These are phyloP conservation scores for Nomia melanderi DNA, from an alignment of 1,140 invertebrate species.

Conservation along the genomic window DNA sequence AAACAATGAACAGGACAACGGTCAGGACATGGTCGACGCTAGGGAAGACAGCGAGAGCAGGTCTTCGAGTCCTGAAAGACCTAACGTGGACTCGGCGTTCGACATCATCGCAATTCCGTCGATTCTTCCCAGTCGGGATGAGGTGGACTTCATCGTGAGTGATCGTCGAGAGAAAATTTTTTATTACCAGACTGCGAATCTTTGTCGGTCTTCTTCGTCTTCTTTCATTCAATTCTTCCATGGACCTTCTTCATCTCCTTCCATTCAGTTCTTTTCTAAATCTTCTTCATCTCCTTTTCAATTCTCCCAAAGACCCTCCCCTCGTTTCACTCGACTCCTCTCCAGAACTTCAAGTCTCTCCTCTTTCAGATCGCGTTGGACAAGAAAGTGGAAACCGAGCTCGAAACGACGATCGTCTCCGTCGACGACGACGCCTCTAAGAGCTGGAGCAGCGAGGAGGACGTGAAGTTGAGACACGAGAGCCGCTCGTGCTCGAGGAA, in stretches of 20 bases:
- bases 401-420: neutral
- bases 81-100: constrained; percentile 62
- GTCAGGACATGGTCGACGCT: constrained; percentile 3
- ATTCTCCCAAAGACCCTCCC: too few relatives aligned
- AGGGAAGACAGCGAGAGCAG: constrained; percentile 54
- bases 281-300: too few relatives aligned
- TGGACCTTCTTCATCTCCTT: too few relatives aligned
- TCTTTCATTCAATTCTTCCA: too few relatives aligned
- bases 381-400: neutral
- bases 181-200: too few relatives aligned
- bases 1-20: constrained; percentile 22
- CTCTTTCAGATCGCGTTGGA: constrained; percentile 44
- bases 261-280: too few relatives aligned
- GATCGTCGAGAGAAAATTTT: too few relatives aligned
- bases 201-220: too few relatives aligned
- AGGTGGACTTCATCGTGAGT: constrained; percentile 62
- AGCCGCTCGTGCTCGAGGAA: constrained; percentile 3
- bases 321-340: too few relatives aligned
- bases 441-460: constrained; percentile 58
- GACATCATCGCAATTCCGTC: constrained; percentile 64
- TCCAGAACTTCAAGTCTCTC: too few relatives aligned
- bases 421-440: constrained; percentile 46
- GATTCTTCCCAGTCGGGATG: constrained; percentile 44
- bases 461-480: constrained; percentile 10
- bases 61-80: constrained; percentile 50